Percentiles rank a stretch among this genome's conserved stretches.
These are phyloP conservation scores for Lasioglossum oenotherae DNA, from an alignment of 2,888 invertebrate species.

Conservation along the genomic window DNA sequence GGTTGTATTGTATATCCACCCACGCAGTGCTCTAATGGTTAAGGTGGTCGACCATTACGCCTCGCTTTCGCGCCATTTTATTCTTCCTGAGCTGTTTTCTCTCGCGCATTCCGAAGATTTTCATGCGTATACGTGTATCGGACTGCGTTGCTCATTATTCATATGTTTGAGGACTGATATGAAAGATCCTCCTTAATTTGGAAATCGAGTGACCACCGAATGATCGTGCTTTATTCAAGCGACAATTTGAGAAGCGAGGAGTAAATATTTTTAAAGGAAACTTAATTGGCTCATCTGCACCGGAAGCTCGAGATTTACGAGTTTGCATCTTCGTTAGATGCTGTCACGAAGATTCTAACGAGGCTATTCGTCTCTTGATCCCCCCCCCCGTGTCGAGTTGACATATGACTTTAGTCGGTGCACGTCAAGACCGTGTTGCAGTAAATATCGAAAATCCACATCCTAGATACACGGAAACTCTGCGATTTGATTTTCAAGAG, in stretches of 20 bases:
- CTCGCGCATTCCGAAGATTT: neutral
- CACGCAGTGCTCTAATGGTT: neutral
- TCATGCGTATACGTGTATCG: neutral
- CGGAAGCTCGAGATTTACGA: neutral
- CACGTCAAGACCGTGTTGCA: neutral
- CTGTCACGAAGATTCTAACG: neutral
- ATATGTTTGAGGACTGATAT: too few species aligned
- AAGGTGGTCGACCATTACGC: conserved; percentile 6
- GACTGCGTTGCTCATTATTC: neutral
- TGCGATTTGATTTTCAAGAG: neutral
- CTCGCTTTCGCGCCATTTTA: neutral
- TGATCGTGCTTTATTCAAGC: neutral
- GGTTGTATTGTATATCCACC: neutral
- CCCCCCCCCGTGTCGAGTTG: neutral
- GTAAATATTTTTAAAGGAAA: neutral
- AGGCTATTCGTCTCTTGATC: neutral
- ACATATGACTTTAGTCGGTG: neutral
- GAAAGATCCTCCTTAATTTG: too few species aligned
- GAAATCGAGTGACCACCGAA: too few species aligned
- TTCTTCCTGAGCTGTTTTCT: neutral
- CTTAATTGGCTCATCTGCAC: neutral
- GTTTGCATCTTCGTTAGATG: neutral
- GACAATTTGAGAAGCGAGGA: neutral
- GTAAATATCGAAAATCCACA: neutral
- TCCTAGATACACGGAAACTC: neutral